Evolutionary conservation across 2,113 vertebrate genomes (phyloP), one percentile per base, ranked within the genome.

Genomic region (Scatophagus argus): DNA sequence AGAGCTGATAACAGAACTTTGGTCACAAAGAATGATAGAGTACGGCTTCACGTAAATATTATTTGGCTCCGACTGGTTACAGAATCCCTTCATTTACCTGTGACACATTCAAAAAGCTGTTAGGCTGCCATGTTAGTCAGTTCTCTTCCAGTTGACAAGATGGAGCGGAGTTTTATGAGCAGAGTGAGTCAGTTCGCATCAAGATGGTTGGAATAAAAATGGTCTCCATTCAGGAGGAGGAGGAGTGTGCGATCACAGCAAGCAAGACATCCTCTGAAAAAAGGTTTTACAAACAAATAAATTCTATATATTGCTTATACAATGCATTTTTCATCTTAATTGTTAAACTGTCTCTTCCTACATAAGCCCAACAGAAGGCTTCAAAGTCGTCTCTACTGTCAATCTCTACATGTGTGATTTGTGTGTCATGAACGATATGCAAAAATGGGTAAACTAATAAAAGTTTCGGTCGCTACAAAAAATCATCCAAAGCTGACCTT

Each of bases 101-200:
- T 13, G 16, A 72, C 61, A n/a, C 2, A 32, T 64, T 41, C 1
- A 31, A 32, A 80, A 79, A 68, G 4, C 67, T 21, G 34, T 25
- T 29, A n/a, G 49, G 66, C 46, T 87, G 25, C 64, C 58, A 77
- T 82, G 66, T 68, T 70, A 38, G 68, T 43, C 32, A 41, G 66
- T 68, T 41, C 11, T 67, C 29, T 1, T 62, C 46, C 34, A 21
- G 31, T 43, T 60, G 69, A 79, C 82, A 63, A 84, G 72, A 81
- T 76, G 74, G 64, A 83, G 76, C 52, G 34, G 47, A 61, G 70
- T 72, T 84, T 80, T 43, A 44, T 77, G 61, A 83, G 64, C 71
- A 67, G 51, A 38, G 60, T 82, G 86, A 88, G 73, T 84, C 78
- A 76, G 63, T 68, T 43, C 60, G 85, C 43, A 65, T 63, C 32